These are phyloP conservation scores for Zoanthus sansibaricus DNA, from an alignment of 92 coral and sea anemone genomes.

Conservation along the genomic window DNA sequence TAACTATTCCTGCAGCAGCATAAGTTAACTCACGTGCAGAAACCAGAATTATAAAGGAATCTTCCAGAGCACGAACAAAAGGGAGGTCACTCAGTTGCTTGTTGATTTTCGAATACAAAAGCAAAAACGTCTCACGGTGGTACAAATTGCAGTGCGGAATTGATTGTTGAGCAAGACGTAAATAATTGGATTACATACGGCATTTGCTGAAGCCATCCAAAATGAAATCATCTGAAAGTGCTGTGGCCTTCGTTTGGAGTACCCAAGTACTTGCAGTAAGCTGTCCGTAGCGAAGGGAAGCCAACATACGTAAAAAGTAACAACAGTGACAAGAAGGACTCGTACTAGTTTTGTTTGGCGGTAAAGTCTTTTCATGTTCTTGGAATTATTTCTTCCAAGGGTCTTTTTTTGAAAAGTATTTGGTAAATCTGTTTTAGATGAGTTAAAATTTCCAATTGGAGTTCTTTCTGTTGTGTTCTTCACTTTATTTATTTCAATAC, in stretches of 20 bases:
- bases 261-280: conserved; percentile 65
- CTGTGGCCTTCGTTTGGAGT: conserved; percentile 64
- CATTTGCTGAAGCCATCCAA: conserved; percentile 82
- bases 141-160: conserved; percentile 72
- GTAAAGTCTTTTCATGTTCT: conserved; percentile 48
- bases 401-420: conserved; percentile 11
- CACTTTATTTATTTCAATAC: neutral
- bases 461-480: neutral
- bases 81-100: neutral
- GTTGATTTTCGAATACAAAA: conserved; percentile 6
- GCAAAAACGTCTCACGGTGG: conserved; percentile 23
- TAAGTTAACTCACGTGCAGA: too few species aligned
- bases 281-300: conserved; percentile 75
- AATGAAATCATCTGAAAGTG: conserved; percentile 62
- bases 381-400: conserved; percentile 21
- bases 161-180: conserved; percentile 78
- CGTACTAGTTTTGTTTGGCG: conserved; percentile 69
- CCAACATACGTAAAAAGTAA: conserved; percentile 76
- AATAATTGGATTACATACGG: conserved; percentile 76
- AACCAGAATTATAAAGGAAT: neutral
- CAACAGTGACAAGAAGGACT: conserved; percentile 70
- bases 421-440: neutral
- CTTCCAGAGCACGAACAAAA: neutral
- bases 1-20: too few species aligned
- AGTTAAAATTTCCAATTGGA: neutral